Percentiles rank a stretch among this genome's conserved stretches.
Evolutionary conservation across 2,888 invertebrate species (phyloP).

Genomic region (Oscheius sp.): DNA sequence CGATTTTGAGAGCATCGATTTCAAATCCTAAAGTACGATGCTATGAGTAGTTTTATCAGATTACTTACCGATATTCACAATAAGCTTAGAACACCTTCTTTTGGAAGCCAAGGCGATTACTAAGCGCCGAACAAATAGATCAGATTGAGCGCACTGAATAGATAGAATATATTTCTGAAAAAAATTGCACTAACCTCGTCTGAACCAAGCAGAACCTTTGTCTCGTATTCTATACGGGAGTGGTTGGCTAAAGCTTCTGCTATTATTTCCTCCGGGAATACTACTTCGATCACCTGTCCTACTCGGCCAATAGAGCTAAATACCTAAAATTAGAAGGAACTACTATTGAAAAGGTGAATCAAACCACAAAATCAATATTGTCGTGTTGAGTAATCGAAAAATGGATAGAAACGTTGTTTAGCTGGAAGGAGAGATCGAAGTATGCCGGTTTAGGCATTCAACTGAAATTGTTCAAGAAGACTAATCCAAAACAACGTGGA

Average conservation of each 20-base stretch:
- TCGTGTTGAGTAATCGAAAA: constrained; percentile 55
- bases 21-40: constrained; percentile 31
- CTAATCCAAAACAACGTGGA: no score
- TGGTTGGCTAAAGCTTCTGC: constrained; percentile 31
- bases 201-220: constrained; percentile 53
- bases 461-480: no score
- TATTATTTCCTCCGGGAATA: constrained; percentile 49
- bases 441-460: constrained; percentile 36
- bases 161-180: background rate
- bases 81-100: constrained; percentile 27
- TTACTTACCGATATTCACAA: constrained; percentile 38
- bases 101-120: constrained; percentile 35
- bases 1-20: constrained; percentile 52
- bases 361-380: constrained; percentile 52
- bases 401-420: constrained; percentile 38
- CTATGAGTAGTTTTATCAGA: background rate
- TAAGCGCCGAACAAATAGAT: constrained; percentile 56
- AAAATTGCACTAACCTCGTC: constrained; percentile 41
- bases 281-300: constrained; percentile 57
- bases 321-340: constrained; percentile 30
- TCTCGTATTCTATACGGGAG: constrained; percentile 57
- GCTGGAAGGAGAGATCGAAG: constrained; percentile 51
- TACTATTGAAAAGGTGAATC: background rate
- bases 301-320: constrained; percentile 55
- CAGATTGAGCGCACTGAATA: constrained; percentile 28